Conservation (phyloP, 2,113 vertebrate species). For the Mobula birostris region DNA sequence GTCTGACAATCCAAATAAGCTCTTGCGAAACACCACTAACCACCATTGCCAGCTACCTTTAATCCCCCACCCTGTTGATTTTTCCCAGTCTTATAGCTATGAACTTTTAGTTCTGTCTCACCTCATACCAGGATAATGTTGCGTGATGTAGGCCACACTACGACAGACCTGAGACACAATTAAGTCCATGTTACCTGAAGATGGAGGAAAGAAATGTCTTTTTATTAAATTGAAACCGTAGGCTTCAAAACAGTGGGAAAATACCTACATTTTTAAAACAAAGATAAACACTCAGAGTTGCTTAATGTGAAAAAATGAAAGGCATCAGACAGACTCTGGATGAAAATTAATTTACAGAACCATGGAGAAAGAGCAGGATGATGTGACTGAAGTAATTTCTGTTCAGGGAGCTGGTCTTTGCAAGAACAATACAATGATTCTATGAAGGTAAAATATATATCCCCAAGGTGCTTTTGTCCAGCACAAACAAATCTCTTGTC, state of each 20-base stretch:
- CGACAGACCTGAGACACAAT: conserved; percentile 81
- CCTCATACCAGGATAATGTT: conserved; percentile 66
- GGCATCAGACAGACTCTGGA: too few species aligned
- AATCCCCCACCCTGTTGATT: neutral
- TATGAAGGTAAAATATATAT: neutral
- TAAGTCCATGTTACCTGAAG: conserved; percentile 72
- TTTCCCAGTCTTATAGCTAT: neutral
- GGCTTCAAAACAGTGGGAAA: neutral
- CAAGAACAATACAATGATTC: neutral
- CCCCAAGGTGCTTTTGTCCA: neutral
- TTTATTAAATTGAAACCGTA: neutral
- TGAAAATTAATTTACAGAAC: too few species aligned
- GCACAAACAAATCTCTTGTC: neutral
- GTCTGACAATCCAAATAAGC: too few species aligned
- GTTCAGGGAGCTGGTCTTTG: too few species aligned
- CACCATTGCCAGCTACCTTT: neutral
- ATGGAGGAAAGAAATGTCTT: neutral
- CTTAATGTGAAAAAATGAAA: neutral
- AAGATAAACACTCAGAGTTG: neutral
- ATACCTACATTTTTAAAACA: neutral
- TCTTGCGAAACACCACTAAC: neutral
- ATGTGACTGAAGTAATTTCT: too few species aligned
- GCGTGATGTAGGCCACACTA: conserved; percentile 62
- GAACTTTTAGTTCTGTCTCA: conserved; percentile 42
- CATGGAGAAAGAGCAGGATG: too few species aligned